Evolutionary conservation across 2,113 vertebrate genomes (phyloP).

Genomic region (mouse (Mus musculus)): DNA sequence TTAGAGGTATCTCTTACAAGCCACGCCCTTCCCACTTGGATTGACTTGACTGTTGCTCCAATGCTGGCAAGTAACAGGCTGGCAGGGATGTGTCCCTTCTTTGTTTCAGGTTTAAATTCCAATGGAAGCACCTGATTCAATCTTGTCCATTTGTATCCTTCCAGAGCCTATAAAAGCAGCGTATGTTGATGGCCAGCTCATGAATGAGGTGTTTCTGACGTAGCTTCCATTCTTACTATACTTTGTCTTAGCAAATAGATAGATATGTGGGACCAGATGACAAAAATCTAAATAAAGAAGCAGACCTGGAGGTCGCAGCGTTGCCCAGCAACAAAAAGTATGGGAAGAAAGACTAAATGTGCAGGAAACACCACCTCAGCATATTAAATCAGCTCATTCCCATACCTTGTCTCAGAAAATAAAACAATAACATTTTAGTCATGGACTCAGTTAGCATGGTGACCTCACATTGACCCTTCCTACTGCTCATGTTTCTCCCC

Average conservation of each 20-base stretch:
- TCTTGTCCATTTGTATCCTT: neutral
- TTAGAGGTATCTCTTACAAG: neutral
- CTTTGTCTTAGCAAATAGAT: neutral
- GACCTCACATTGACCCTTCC: neutral
- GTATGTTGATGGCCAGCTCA: neutral
- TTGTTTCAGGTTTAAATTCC: neutral
- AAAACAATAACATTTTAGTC: neutral
- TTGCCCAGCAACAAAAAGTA: neutral
- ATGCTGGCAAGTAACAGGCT: neutral
- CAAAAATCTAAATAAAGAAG: neutral
- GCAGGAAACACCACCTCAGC: neutral
- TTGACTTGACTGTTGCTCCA: neutral
- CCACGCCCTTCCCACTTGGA: neutral
- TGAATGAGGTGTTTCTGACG: neutral
- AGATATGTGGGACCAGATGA: neutral
- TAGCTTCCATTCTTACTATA: neutral
- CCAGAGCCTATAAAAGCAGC: neutral
- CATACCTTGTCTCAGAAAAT: conserved; percentile 18
- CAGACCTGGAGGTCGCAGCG: neutral
- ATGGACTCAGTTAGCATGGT: neutral
- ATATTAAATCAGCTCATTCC: neutral
- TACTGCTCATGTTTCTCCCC: neutral
- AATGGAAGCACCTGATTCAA: neutral
- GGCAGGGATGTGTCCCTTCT: neutral
- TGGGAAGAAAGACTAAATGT: neutral